A percentile compares a stretch with the other conserved stretches of the same genome.
phyloP scores from a whole-genome alignment of 2,797 vertebrate species.

The Pogoniulus pusillus region DNA sequence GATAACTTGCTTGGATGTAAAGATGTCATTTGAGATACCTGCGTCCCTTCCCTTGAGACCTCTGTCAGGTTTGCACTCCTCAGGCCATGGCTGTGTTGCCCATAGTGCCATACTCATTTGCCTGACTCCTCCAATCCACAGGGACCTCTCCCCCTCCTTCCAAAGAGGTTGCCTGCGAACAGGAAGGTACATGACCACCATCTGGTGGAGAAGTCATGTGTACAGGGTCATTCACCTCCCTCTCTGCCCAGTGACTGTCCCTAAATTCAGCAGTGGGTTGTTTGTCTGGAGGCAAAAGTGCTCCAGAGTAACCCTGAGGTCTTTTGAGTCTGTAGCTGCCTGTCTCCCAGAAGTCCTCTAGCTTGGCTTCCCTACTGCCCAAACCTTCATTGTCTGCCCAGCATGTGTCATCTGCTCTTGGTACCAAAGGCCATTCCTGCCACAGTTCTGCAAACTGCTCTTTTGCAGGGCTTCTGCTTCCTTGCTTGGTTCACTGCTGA shows the following conservation, averaged over 20 bases:
- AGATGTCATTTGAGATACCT: not conserved
- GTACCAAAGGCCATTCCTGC: not conserved
- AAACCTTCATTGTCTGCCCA: rapidly evolving
- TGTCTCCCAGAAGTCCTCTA: not conserved
- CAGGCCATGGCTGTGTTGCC: not conserved
- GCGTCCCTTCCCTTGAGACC: not conserved
- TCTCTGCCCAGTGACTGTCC: not conserved
- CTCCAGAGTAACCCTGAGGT: not conserved
- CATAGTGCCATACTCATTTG: not conserved
- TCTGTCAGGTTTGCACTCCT: not conserved
- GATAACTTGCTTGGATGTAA: not conserved
- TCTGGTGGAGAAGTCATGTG: constrained; percentile 30
- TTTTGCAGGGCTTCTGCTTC: not conserved
- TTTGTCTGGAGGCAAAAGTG: not conserved
- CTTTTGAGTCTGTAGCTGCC: not conserved
- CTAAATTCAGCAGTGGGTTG: not conserved
- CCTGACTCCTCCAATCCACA: not conserved
- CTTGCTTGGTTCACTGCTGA: not conserved
- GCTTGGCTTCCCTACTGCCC: not conserved
- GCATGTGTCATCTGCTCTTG: not conserved
- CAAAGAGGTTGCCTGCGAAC: not conserved
- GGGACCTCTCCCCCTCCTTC: not conserved
- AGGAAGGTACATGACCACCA: constrained; percentile 45
- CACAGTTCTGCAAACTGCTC: not conserved
- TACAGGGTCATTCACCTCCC: not conserved